Evolutionary conservation across 1,140 invertebrate species (phyloP), one percentile per base, ranked within the genome.

Genomic region (Eubasilissa regina): DNA sequence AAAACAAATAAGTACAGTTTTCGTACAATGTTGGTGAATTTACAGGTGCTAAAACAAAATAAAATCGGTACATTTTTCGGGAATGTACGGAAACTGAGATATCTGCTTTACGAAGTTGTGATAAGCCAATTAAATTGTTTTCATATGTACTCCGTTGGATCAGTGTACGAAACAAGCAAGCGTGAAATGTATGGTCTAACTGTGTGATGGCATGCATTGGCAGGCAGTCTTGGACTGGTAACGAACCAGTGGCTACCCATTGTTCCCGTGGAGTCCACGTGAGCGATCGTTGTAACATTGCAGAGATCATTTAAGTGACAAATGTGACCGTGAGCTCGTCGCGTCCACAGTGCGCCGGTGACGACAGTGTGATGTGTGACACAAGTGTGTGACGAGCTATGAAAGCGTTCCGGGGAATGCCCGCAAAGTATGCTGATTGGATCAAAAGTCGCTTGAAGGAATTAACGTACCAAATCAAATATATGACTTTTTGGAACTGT

Each of bases 71-170:
- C 25, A 35, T 35, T 51, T 51, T 51, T 51, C 48, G 48, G 48
- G 11, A 12, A 51, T 51, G 48, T 51, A 15, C 48, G 11, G 15
- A 58, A 58, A 21, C 21, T 15, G 12, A 15, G 15, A 3, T 17
- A 58, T 15, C 15, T 21, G 11, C 13, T 11, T 58, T 21, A 21
- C 0, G 9, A 11, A 58, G 55, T 43, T 68, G 64, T 17, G 44
- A 68, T 68, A 10, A 44, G n/a, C 64, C 64, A 68, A 68, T 68
- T 68, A 68, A 68, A 68, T 15, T 68, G 64, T 68, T 68, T 68
- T 68, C 44, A 44, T 45, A 43, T 47, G 44, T 47, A 45, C 21
- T 17, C n/a, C 43, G 48, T n/a, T 53, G 47, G 53, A 15, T 10
- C 56, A 15, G 10, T 45, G 47, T 12, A 15, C 8, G 9, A 15